Percentiles rank a stretch among this genome's conserved stretches.
phyloP scores from a whole-genome alignment of 2,797 vertebrate species.

The Rhodeus uyekii region DNA sequence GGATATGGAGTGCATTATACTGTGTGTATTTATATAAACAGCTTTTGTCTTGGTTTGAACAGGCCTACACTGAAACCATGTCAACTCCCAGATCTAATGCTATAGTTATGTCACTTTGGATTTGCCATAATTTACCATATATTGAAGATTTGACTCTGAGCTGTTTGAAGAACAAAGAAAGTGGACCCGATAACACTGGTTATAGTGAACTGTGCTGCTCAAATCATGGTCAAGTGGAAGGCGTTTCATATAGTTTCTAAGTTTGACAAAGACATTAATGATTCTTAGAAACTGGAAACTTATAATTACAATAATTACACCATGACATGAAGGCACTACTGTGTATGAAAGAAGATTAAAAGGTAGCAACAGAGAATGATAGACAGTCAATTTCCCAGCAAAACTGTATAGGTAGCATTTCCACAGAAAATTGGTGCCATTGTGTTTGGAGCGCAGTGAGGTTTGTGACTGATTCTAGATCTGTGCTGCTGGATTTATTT shows the following conservation, averaged over 20 bases:
- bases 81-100: neutral
- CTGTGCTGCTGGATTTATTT: slow-evolving; percentile 64
- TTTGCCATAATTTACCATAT: slow-evolving; percentile 1
- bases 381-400: too few species aligned
- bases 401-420: neutral
- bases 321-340: neutral
- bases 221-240: neutral
- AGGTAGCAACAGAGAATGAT: neutral
- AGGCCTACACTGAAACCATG: neutral
- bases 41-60: neutral
- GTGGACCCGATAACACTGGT: neutral
- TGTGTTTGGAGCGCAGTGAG: neutral
- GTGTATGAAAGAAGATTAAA: neutral
- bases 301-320: neutral
- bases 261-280: neutral
- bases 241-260: neutral
- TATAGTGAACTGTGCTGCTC: neutral
- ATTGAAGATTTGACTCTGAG: neutral
- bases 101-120: slow-evolving; percentile 7
- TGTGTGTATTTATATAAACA: neutral
- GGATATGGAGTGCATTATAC: fast-evolving
- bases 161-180: neutral
- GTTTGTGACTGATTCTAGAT: neutral
- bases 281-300: neutral
- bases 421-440: neutral